These are phyloP conservation scores for Spicauda simplicius DNA, from an alignment of 2,888 invertebrate species.

Conservation along the genomic window DNA sequence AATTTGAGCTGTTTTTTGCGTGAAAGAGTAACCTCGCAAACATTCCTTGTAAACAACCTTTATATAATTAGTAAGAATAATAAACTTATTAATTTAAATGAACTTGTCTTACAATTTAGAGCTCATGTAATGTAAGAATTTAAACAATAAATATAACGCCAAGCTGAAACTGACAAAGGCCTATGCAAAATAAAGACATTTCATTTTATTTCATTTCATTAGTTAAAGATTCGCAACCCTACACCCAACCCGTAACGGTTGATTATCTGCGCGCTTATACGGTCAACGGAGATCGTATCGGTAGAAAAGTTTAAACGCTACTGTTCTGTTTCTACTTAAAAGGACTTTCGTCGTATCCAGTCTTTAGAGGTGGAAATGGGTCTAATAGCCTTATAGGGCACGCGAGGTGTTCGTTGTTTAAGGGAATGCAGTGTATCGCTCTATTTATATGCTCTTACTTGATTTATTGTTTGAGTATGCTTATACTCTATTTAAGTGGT, in stretches of 20 bases:
- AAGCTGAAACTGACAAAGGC: too few relatives aligned
- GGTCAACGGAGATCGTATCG: conserved; percentile 48
- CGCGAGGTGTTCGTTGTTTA: conserved; percentile 25
- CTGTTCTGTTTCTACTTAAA: conserved; percentile 42
- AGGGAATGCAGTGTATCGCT: conserved; percentile 24
- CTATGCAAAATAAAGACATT: too few relatives aligned
- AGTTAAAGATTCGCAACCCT: conserved; percentile 45
- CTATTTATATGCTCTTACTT: not conserved
- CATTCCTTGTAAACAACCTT: too few relatives aligned
- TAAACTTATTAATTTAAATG: too few relatives aligned
- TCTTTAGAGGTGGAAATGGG: conserved; percentile 34
- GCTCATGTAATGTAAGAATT: too few relatives aligned
- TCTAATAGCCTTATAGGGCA: conserved; percentile 33
- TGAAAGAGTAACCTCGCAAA: too few relatives aligned
- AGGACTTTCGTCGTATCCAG: conserved; percentile 34
- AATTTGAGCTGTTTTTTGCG: too few relatives aligned
- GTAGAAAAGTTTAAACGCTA: conserved; percentile 48
- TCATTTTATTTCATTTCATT: too few relatives aligned
- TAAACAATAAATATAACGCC: too few relatives aligned
- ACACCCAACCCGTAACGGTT: conserved; percentile 46
- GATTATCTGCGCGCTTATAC: conserved; percentile 49
- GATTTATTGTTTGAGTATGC: not conserved
- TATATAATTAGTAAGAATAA: too few relatives aligned
- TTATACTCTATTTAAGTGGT: not conserved
- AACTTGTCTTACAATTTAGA: too few relatives aligned